Percentiles rank a stretch among this genome's conserved stretches.
Conservation (phyloP, 2,888 invertebrate species). For the Unio delphinus region DNA sequence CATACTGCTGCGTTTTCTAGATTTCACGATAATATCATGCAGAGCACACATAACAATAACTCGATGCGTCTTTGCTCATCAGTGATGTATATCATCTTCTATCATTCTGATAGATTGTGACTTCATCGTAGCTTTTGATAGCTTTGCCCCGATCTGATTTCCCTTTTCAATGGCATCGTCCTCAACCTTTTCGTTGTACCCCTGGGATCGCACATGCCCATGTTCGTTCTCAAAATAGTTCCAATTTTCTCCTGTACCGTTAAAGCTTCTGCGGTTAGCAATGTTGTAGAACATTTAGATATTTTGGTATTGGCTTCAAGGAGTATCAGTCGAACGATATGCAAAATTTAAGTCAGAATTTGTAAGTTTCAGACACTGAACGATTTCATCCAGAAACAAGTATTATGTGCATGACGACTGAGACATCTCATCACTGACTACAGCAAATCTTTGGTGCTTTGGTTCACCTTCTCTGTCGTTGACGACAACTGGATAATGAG, state of each 20-base stretch:
- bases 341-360: constrained; percentile 9
- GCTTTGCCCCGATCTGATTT: not conserved
- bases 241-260: constrained; percentile 7
- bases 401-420: constrained; percentile 27
- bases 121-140: constrained; percentile 9
- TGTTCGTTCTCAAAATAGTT: constrained; percentile 9
- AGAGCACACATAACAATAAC: constrained; percentile 6
- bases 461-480: constrained; percentile 13
- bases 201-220: not conserved
- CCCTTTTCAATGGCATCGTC: constrained; percentile 2
- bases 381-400: constrained; percentile 25
- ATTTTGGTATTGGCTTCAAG: constrained; percentile 35
- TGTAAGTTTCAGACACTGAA: constrained; percentile 14
- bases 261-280: constrained; percentile 12
- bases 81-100: not conserved
- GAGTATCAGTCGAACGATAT: constrained; percentile 36
- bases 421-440: constrained; percentile 29
- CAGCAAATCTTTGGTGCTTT: constrained; percentile 23
- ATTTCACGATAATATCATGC: not conserved
- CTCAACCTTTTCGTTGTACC: constrained; percentile 3
- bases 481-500: constrained; percentile 25
- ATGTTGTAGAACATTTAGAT: constrained; percentile 26
- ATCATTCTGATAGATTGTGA: not conserved
- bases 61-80: constrained; percentile 7
- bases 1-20: too few species aligned